Evolutionary conservation across 1,140 invertebrate species (phyloP), one percentile per base, ranked within the genome.

Genomic region (Arctopsyche grandis): DNA sequence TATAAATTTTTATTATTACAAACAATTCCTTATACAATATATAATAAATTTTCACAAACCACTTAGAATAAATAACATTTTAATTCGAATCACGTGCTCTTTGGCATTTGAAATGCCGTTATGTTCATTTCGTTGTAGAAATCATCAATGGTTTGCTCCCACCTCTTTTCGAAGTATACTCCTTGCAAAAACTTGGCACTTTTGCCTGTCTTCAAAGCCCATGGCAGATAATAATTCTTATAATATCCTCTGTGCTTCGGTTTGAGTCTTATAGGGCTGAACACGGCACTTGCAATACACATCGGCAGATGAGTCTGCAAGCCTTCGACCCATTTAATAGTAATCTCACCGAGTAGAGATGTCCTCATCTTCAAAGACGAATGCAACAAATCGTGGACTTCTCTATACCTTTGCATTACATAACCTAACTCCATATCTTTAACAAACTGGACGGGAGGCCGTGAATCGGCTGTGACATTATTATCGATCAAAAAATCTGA

Each of bases 311-410:
- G 92, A 16, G 93, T 95, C 87, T 98, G 97, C 63, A 99, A 91
- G 7, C 93, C 97, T 91, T 99, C 98, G 75, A 99, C 91, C 97
- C 97, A 99, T 88, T 99, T 99, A 5, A 99, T 95, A 7, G 95
- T 92, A 16, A 99, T 96, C 85, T 92, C 91, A 84, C 96, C 96
- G 5, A 98, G 88, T 96, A 99, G 98, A 84, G 97, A 97, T 7
- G 97, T 99, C 14, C 96, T 97, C 96, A 98, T 98, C 75, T 92
- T 91, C 38, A 99, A 89, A 7, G 96, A 86, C 0, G 97, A 93
- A 87, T 99, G 98, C 79, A 97, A 92, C 71, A 99, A 90, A 89
- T 99, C 98, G 86, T 99, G 98, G 16, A 94, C 93, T 89, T 99
- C 97, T 81, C 98, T 92, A 86, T 99, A 99, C 58, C 98, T 89